Evolutionary conservation across 1,140 invertebrate genomes (phyloP).

Genomic region (Apis dorsata): DNA sequence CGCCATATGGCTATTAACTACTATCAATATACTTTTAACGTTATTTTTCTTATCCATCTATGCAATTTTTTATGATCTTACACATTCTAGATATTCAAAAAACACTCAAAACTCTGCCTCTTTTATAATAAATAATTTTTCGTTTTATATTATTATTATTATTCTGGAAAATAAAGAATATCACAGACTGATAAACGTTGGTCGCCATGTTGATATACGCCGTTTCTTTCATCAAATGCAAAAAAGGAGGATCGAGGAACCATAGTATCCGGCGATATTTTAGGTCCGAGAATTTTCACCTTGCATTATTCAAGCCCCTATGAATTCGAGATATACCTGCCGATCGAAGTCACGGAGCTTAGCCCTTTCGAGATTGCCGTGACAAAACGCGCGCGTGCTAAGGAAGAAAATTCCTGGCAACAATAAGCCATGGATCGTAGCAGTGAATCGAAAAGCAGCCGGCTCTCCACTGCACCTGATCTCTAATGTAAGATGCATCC

Average conservation of each 20-base stretch:
- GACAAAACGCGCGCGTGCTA: slow-evolving; percentile 30
- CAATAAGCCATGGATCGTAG: slow-evolving; percentile 43
- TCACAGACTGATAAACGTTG: background rate
- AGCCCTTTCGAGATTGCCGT: slow-evolving; percentile 44
- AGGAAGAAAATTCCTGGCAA: slow-evolving; percentile 45
- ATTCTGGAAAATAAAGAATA: background rate
- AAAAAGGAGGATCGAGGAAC: background rate
- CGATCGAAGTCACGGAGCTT: slow-evolving; percentile 34
- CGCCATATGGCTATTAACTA: no score
- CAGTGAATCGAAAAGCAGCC: slow-evolving; percentile 38
- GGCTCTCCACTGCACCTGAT: slow-evolving; percentile 27
- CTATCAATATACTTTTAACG: no score
- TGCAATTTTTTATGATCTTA: no score
- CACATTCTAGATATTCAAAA: no score
- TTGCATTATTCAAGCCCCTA: slow-evolving; percentile 61
- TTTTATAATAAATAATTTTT: background rate
- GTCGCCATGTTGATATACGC: background rate
- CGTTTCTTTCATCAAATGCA: slow-evolving; percentile 2
- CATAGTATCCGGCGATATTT: background rate
- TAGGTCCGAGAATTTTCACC: slow-evolving; percentile 31
- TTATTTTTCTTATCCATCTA: no score
- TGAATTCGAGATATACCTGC: slow-evolving; percentile 53
- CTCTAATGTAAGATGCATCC: slow-evolving; percentile 49
- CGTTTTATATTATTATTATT: background rate
- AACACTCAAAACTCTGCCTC: no score